Conservation (phyloP, 1,140 invertebrate species). For the Plodia interpunctella region DNA sequence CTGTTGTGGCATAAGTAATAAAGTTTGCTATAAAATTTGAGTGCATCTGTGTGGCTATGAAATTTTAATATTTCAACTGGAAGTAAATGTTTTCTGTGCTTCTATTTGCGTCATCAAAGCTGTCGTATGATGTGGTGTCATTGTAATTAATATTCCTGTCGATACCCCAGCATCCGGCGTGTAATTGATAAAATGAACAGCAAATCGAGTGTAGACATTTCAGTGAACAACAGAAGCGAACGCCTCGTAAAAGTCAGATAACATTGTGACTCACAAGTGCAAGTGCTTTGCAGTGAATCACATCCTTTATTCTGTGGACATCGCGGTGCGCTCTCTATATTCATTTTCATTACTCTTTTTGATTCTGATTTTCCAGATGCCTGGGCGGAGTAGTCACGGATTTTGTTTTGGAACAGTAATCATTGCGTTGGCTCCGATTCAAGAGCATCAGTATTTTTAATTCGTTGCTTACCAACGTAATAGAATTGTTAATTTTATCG, state of each 20-base stretch:
- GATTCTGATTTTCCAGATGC: slow-evolving; percentile 46
- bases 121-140: slow-evolving; percentile 3
- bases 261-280: slow-evolving; percentile 51
- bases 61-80: slow-evolving; percentile 13
- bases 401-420: slow-evolving; percentile 42
- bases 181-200: slow-evolving; percentile 53
- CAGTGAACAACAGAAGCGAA: slow-evolving; percentile 35
- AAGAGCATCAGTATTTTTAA: slow-evolving; percentile 39
- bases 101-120: slow-evolving; percentile 12
- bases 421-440: slow-evolving; percentile 55
- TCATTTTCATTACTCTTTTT: slow-evolving; percentile 64
- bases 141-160: slow-evolving; percentile 45
- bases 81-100: background rate
- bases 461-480: slow-evolving; percentile 40
- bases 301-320: slow-evolving; percentile 49
- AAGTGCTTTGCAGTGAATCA: slow-evolving; percentile 57
- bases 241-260: slow-evolving; percentile 56
- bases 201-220: slow-evolving; percentile 30
- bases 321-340: slow-evolving; percentile 40
- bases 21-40: slow-evolving; percentile 19
- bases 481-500: slow-evolving; percentile 32
- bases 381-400: slow-evolving; percentile 34
- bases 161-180: slow-evolving; percentile 47
- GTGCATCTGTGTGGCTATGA: slow-evolving; percentile 9
- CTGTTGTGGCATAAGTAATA: slow-evolving; percentile 15